phyloP scores from a whole-genome alignment of 2,797 vertebrate genomes.

The Macropus fuliginosus region DNA sequence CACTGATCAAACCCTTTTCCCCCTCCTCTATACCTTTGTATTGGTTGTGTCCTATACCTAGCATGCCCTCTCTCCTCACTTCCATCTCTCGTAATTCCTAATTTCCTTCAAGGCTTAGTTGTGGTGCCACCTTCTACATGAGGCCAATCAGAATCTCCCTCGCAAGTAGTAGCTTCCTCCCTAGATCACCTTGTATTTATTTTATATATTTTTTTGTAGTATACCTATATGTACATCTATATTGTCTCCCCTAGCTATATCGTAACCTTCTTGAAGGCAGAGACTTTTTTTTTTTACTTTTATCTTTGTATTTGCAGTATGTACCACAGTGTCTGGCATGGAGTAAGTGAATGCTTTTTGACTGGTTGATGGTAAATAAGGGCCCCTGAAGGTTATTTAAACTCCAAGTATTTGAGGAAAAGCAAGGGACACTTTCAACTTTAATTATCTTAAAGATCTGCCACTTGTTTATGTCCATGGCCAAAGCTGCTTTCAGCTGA shows the following conservation, averaged over 20 bases:
- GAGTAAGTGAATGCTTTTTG: background rate
- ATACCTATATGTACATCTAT: background rate
- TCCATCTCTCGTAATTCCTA: background rate
- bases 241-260: background rate
- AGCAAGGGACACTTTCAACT: background rate
- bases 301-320: background rate
- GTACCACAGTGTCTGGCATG: background rate
- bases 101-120: background rate
- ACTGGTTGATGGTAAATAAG: background rate
- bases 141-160: background rate
- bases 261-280: background rate
- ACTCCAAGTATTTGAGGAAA: background rate
- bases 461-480: background rate
- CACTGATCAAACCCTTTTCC: background rate
- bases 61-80: background rate
- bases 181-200: background rate
- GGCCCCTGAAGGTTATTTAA: background rate
- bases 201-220: background rate
- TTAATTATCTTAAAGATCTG: background rate
- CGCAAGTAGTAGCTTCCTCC: background rate
- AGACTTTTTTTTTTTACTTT: background rate
- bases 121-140: background rate
- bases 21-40: background rate
- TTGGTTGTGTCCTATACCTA: background rate
- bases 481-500: background rate